These are phyloP conservation scores for Apeira syringaria DNA, from an alignment of 2,888 invertebrate genomes.

Conservation along the genomic window DNA sequence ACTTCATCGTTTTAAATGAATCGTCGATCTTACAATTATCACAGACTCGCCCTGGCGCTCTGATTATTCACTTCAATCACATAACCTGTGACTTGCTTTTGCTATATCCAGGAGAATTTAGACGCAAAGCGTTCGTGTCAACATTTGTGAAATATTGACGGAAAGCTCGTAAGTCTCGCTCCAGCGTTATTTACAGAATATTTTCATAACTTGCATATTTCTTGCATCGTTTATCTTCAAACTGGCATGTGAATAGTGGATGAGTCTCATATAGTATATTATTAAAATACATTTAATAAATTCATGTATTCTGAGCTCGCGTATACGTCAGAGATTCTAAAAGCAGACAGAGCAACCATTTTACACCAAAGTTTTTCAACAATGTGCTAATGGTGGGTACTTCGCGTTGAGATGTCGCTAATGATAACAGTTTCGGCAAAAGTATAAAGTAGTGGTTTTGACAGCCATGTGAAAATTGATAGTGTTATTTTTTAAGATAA, in stretches of 20 bases:
- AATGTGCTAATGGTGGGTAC: conserved; percentile 56
- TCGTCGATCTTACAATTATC: conserved; percentile 56
- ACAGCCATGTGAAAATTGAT: conserved; percentile 61
- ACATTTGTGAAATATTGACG: conserved; percentile 75
- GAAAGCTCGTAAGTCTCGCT: conserved; percentile 44
- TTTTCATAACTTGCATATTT: conserved; percentile 59
- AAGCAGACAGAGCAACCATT: conserved; percentile 3
- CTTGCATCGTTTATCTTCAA: conserved; percentile 60
- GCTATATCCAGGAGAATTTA: too few species aligned
- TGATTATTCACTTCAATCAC: conserved; percentile 6
- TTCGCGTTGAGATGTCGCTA: conserved; percentile 54
- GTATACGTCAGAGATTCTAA: conserved; percentile 8
- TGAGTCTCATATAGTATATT: conserved; percentile 18
- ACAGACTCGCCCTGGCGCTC: conserved; percentile 41
- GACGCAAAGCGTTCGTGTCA: conserved; percentile 69
- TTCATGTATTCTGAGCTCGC: conserved; percentile 7
- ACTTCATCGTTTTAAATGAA: conserved; percentile 70
- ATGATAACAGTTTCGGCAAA: conserved; percentile 59
- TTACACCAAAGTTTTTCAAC: conserved; percentile 43
- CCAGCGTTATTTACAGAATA: conserved; percentile 73
- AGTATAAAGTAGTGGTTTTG: conserved; percentile 48
- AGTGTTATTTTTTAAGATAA: conserved; percentile 35
- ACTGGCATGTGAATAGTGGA: conserved; percentile 22
- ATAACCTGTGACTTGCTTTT: neutral
- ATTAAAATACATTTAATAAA: conserved; percentile 14